Percentiles rank a stretch among this genome's conserved stretches.
These are phyloP conservation scores for Erebia palarica DNA, from an alignment of 2,888 invertebrate genomes.

Conservation along the genomic window DNA sequence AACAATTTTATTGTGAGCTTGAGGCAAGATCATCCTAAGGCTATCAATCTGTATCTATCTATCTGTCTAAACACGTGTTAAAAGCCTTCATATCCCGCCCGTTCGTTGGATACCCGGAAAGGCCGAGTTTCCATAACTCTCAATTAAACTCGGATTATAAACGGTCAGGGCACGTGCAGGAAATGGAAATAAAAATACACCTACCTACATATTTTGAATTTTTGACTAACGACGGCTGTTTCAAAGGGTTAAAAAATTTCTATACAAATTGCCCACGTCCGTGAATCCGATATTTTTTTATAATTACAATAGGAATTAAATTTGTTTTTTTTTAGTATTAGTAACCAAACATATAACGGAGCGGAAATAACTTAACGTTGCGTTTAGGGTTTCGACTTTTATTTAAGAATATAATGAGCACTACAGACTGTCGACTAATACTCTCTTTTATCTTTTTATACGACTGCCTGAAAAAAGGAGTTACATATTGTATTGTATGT, in stretches of 20 bases:
- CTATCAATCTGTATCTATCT: slow-evolving; percentile 27
- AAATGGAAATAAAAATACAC: slow-evolving; percentile 45
- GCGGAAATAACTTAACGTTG: no score
- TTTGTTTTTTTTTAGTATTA: not conserved
- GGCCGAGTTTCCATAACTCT: slow-evolving; percentile 57
- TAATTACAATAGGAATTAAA: not conserved
- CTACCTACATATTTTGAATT: slow-evolving; percentile 12
- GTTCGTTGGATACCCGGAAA: slow-evolving; percentile 39
- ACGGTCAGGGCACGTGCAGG: slow-evolving; percentile 47
- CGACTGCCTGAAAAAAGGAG: no score
- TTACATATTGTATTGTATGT: no score
- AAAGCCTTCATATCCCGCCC: slow-evolving; percentile 38
- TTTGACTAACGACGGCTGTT: slow-evolving; percentile 20
- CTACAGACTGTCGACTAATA: no score
- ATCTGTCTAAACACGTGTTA: slow-evolving; percentile 29
- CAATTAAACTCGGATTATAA: slow-evolving; percentile 59
- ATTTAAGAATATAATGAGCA: no score
- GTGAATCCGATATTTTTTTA: not conserved
- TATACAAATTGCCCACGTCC: not conserved
- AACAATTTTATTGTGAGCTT: not conserved
- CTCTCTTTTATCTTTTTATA: no score
- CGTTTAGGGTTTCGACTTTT: no score
- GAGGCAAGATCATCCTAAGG: slow-evolving; percentile 1
- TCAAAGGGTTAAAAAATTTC: slow-evolving; percentile 8
- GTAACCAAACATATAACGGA: no score